These are phyloP conservation scores for Drosophila willistoni DNA, from an alignment of 1,140 invertebrate species.

Conservation along the genomic window DNA sequence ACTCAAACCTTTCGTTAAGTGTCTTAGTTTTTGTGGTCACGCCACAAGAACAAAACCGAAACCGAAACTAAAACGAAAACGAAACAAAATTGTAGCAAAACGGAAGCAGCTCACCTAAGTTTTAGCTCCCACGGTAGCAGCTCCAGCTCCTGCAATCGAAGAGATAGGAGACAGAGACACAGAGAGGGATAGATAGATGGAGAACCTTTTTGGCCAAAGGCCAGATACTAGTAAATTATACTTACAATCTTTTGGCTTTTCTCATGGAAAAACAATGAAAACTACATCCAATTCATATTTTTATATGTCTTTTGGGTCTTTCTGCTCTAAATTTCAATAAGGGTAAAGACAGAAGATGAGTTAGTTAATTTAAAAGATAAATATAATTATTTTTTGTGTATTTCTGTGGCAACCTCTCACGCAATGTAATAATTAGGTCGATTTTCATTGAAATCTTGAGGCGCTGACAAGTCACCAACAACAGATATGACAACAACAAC, in stretches of 20 bases:
- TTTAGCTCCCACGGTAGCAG: slow-evolving; percentile 74
- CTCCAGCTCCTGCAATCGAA: slow-evolving; percentile 41
- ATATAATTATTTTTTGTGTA: slow-evolving; percentile 32
- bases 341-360: not conserved
- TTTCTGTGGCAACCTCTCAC: slow-evolving; percentile 46
- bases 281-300: slow-evolving; percentile 29
- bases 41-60: slow-evolving; percentile 71
- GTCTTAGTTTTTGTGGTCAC: slow-evolving; percentile 67
- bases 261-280: slow-evolving; percentile 72
- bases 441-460: slow-evolving; percentile 35
- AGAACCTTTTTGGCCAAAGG: slow-evolving; percentile 66
- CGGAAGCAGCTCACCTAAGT: slow-evolving; percentile 55
- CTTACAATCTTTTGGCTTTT: slow-evolving; percentile 41
- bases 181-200: slow-evolving; percentile 30
- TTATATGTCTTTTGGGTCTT: slow-evolving; percentile 46
- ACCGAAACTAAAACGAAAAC: slow-evolving; percentile 24
- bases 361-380: not conserved
- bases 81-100: slow-evolving; percentile 70
- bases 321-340: slow-evolving; percentile 66
- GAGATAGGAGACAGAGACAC: not conserved
- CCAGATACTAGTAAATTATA: slow-evolving; percentile 65
- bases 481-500: not conserved
- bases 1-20: slow-evolving; percentile 28
- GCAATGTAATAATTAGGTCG: slow-evolving; percentile 69
- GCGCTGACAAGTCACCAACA: slow-evolving; percentile 35